Evolutionary conservation across 2,113 vertebrate species (phyloP).

Genomic region (Clarias batrachus): DNA sequence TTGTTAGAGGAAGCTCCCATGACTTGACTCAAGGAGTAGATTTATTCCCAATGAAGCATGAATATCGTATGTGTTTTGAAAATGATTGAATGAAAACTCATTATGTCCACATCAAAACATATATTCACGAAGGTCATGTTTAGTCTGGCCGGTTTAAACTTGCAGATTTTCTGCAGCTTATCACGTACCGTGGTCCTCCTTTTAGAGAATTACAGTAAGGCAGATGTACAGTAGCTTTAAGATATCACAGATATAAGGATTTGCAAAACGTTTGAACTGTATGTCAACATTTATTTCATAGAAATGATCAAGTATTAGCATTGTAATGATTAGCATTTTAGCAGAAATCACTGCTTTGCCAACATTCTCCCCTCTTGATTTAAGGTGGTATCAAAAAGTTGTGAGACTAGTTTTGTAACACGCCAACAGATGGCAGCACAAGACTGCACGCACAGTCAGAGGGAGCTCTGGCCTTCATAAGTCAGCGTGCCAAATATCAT

Average conservation of each 20-base stretch:
- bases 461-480: too few relatives aligned
- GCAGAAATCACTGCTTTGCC: background rate
- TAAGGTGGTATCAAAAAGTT: too few relatives aligned
- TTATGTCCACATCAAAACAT: background rate
- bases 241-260: background rate
- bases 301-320: background rate
- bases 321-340: background rate
- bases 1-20: constrained; percentile 21
- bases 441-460: too few relatives aligned
- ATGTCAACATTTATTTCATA: background rate
- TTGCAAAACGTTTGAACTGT: background rate
- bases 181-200: background rate
- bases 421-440: too few relatives aligned
- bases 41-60: background rate
- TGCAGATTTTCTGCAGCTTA: background rate
- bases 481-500: too few relatives aligned
- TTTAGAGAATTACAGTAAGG: background rate
- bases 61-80: background rate
- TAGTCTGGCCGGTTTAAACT: background rate
- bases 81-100: background rate
- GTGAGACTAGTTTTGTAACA: too few relatives aligned
- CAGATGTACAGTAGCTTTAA: too few relatives aligned
- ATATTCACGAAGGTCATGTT: background rate
- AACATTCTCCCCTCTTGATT: background rate
- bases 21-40: background rate